A percentile compares a stretch with the other conserved stretches of the same genome.
Conservation (phyloP, 2,888 invertebrate genomes). For the Eulithis prunata region DNA sequence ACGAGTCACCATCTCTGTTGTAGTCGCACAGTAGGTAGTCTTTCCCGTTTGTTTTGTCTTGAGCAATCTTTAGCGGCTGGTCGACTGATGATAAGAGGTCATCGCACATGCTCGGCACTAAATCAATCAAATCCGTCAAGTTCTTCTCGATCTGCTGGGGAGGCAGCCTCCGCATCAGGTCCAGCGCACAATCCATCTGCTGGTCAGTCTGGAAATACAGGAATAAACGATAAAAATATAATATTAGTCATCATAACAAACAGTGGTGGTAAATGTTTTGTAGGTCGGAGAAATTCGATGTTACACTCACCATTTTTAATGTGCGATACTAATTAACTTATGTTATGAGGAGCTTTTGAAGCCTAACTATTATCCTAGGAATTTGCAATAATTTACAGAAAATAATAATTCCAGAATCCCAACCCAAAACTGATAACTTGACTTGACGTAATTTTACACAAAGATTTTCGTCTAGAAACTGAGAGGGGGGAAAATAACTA, state of each 20-base stretch:
- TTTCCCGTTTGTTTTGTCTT: constrained; percentile 97
- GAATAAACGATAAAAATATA: constrained; percentile 52
- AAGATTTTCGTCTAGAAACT: constrained; percentile 36
- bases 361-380: constrained; percentile 19
- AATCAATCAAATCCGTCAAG: constrained; percentile 97
- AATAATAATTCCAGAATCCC: constrained; percentile 50
- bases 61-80: constrained; percentile 98
- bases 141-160: constrained; percentile 99
- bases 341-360: constrained; percentile 17
- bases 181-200: constrained; percentile 99
- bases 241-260: constrained; percentile 81
- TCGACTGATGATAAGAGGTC: constrained; percentile 98
- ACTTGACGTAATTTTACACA: constrained; percentile 56
- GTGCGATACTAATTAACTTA: constrained; percentile 30
- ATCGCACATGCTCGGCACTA: constrained; percentile 98
- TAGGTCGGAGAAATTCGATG: constrained; percentile 22
- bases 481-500: background rate
- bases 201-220: constrained; percentile 90
- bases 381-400: constrained; percentile 36
- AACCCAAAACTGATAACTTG: constrained; percentile 54
- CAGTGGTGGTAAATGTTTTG: constrained; percentile 41
- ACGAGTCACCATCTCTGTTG: constrained; percentile 99
- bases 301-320: constrained; percentile 58
- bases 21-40: constrained; percentile 99
- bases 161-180: constrained; percentile 99